Evolutionary conservation across 2,113 vertebrate genomes (phyloP), one percentile per base, ranked within the genome.

Genomic region (Origma solitaria): DNA sequence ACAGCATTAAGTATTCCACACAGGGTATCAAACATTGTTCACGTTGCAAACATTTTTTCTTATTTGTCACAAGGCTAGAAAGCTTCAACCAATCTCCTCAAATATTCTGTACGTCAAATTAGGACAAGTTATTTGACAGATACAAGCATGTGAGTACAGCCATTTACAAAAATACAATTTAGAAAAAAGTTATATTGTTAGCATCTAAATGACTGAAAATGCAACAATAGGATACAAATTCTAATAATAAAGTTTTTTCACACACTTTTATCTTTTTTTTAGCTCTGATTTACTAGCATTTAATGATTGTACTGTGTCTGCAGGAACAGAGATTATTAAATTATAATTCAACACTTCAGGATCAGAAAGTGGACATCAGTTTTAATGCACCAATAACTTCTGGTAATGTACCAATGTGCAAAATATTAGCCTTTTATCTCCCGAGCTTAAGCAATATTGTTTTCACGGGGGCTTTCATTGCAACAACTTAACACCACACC

Each of bases 361-460:
- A 37, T 75, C 61, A 86, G 17, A n/a, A 94, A 71, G 37, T 3
- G 19, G 38, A 11, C n/a, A n/a, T 8, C 17, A 42, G 2, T 4
- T 17, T 31, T 37, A 78, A 61, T 21, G 50, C 23, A 65, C 6
- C 15, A 37, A 28, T 25, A 68, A 51, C 17, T 72, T 76, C 9
- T 40, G 22, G 18, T 37, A 9, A 62, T 25, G 3, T 15, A 85
- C 13, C 8, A 9, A 30, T 8, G 7, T 0, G 0, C 53, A 70
- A 58, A 10, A 49, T 7, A 25, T 1, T 14, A 62, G 23, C 11
- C 23, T 54, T 37, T 58, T 37, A 24, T 16, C 51, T 62, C 47
- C 12, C 13, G 11, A 84, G 9, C 11, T 42, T 53, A 23, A 62
- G 11, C 35, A 58, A 15, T 27, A 42, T 11, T 45, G 35, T 62